These are phyloP conservation scores for Tichodroma muraria DNA, from an alignment of 2,113 vertebrate species.

Conservation along the genomic window DNA sequence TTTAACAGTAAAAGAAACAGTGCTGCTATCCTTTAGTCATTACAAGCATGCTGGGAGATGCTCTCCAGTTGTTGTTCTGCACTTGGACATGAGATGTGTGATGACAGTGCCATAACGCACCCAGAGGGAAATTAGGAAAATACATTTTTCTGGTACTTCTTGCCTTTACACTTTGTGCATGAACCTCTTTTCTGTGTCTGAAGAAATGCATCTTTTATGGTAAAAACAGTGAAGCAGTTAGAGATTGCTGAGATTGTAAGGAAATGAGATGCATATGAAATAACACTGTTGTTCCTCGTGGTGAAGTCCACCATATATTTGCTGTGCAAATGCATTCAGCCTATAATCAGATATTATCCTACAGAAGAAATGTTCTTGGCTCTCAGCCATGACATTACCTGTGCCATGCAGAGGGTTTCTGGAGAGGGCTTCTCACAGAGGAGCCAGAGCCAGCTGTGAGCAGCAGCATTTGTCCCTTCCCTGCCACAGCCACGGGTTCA, in stretches of 20 bases:
- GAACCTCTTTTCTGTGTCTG: background rate
- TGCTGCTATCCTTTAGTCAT: background rate
- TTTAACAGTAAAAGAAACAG: background rate
- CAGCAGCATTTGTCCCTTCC: background rate
- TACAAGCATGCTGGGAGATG: background rate
- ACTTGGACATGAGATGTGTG: background rate
- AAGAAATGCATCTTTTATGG: background rate
- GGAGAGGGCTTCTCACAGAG: background rate
- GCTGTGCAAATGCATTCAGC: background rate
- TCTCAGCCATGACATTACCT: background rate
- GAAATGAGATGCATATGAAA: background rate
- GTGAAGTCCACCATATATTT: background rate
- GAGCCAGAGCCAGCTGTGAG: background rate
- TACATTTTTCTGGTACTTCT: background rate
- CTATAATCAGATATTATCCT: background rate
- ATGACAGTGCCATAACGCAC: background rate
- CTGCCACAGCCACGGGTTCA: background rate
- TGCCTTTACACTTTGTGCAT: background rate
- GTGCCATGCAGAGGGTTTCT: background rate
- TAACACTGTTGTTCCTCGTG: background rate
- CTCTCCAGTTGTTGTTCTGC: background rate
- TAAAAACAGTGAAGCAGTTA: background rate
- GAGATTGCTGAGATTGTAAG: background rate
- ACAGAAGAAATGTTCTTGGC: background rate
- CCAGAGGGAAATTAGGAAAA: background rate